Percentiles rank a stretch among this genome's conserved stretches.
These are phyloP conservation scores for Lethenteron reissneri DNA, from an alignment of 2,113 vertebrate genomes.

Conservation along the genomic window DNA sequence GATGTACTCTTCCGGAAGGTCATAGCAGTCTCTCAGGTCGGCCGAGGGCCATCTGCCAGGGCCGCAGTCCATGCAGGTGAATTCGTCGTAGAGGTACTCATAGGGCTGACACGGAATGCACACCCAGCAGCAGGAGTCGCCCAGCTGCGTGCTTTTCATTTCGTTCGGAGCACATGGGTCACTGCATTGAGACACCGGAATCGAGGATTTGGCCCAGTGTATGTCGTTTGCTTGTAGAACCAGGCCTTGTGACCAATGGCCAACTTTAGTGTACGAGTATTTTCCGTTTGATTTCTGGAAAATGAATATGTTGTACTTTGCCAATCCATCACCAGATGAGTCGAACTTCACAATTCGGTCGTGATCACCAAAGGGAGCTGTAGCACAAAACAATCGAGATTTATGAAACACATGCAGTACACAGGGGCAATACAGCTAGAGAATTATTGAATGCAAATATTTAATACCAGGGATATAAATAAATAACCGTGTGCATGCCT, in stretches of 20 bases:
- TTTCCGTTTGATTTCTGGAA: slow-evolving; percentile 51
- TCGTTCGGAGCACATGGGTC: slow-evolving; percentile 85
- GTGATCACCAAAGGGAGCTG: slow-evolving; percentile 56
- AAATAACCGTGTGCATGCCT: no score
- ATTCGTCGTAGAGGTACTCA: slow-evolving; percentile 78
- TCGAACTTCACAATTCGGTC: slow-evolving; percentile 88
- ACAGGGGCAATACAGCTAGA: no score
- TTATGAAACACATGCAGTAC: no score
- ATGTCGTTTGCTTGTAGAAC: slow-evolving; percentile 50
- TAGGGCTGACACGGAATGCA: slow-evolving; percentile 78
- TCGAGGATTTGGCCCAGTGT: slow-evolving; percentile 51
- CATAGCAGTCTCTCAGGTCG: slow-evolving; percentile 60
- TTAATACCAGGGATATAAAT: no score
- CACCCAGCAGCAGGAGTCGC: slow-evolving; percentile 97
- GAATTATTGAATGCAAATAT: no score
- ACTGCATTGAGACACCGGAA: slow-evolving; percentile 80
- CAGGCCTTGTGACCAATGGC: slow-evolving; percentile 75
- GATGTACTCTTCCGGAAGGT: slow-evolving; percentile 91
- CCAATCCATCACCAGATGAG: slow-evolving; percentile 65
- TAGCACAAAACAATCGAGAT: slow-evolving; percentile 9
- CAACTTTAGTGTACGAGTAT: slow-evolving; percentile 62
- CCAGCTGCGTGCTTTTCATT: slow-evolving; percentile 98
- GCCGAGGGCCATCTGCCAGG: slow-evolving; percentile 70
- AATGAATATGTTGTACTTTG: slow-evolving; percentile 88
- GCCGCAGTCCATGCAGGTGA: slow-evolving; percentile 66